Evolutionary conservation across 2,797 vertebrate species (phyloP).

Genomic region (Acanthiza pusilla): DNA sequence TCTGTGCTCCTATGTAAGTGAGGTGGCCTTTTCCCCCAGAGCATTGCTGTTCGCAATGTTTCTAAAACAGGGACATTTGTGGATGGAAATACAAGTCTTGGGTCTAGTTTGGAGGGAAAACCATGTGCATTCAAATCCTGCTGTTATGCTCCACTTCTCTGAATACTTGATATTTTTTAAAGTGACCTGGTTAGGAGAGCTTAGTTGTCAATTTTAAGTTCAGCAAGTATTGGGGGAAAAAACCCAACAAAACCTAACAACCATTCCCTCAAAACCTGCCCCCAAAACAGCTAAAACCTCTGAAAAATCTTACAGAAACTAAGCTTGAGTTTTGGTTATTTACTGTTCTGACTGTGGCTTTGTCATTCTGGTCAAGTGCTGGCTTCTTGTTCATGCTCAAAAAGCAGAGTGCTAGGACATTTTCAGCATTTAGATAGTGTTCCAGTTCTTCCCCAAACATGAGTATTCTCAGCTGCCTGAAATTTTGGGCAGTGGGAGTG

Average conservation of each 20-base stretch:
- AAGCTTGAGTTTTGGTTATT: not conserved
- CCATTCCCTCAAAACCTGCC: not conserved
- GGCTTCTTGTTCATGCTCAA: not conserved
- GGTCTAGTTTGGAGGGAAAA: not conserved
- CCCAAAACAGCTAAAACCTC: not conserved
- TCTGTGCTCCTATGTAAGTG: accelerated
- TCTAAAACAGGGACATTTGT: not conserved
- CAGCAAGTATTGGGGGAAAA: not conserved
- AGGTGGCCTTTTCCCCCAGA: not conserved
- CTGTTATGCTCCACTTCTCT: not conserved
- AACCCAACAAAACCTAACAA: accelerated
- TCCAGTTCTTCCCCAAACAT: not conserved
- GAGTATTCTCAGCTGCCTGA: not conserved
- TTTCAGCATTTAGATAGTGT: not conserved
- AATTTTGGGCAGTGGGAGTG: not conserved
- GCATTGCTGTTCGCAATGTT: not conserved
- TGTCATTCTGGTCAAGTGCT: not conserved
- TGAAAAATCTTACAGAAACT: not conserved
- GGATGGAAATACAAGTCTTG: not conserved
- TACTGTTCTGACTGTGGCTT: not conserved
- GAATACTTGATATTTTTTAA: not conserved
- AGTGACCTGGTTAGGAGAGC: not conserved
- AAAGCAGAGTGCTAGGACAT: not conserved
- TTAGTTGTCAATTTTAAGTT: not conserved
- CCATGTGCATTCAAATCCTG: accelerated